Evolutionary conservation across 1,140 invertebrate species (phyloP), one percentile per base, ranked within the genome.

Genomic region (Epicauta chinensis): DNA sequence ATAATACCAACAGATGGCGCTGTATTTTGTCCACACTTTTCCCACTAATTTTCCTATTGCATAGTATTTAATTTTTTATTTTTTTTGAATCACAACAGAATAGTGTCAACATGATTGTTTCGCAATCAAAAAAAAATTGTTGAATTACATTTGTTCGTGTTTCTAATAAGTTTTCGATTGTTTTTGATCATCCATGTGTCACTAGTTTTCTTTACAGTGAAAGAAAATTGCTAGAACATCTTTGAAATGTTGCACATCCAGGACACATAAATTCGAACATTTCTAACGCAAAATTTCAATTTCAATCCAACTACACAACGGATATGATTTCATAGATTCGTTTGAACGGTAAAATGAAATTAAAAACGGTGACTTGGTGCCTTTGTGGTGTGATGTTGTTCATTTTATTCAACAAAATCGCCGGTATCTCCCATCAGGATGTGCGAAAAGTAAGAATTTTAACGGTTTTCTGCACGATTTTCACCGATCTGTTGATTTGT

Each of bases 231-330:
- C 23, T 5, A 23, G 23, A 23, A 7, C 7, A 23, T 23, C 4
- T 23, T 5, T n/a, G 4, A 23, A 23, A 23, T 23, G 23, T 23
- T 64, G 62, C 62, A 64, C 62, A 64, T 64, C 51, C 57, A 62
- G 62, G 62, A 56, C 62, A 64, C 58, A 64, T 64, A 64, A 56
- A 62, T 47, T 30, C 10, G 5, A n/a, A 16, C 6, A 16, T 16
- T 46, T 35, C 31, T 41, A n/a, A n/a, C 23, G 7, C 23, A 23
- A 23, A 23, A 23, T 36, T 31, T 46, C 43, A 46, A 31, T 46
- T 46, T 46, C 34, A 32, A 15, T 34, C 31, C 29, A 16, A 35
- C 43, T 34, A 46, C 32, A 46, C 43, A 15, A 35, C 17, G 4
- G 23, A 23, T 5, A 23, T 23, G 1, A 23, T 23, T 3, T 23